A percentile compares a stretch with the other conserved stretches of the same genome.
Evolutionary conservation across 2,888 invertebrate genomes (phyloP).

Genomic region (Unio pictorum): DNA sequence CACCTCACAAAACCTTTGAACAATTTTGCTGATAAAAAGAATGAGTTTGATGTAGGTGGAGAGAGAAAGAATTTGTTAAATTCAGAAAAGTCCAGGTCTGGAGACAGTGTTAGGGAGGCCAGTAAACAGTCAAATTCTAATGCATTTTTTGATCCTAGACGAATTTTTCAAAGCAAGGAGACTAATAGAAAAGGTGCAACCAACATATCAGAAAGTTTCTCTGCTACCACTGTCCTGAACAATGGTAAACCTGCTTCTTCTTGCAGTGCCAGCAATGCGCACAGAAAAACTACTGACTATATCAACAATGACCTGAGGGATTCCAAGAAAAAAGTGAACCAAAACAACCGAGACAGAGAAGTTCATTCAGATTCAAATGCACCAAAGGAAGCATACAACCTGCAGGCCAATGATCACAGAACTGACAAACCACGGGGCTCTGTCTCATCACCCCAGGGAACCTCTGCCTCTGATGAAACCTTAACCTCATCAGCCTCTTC

Average conservation of each 20-base stretch:
- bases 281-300: slow-evolving; percentile 60
- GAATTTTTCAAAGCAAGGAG: slow-evolving; percentile 57
- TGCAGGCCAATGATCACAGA: slow-evolving; percentile 1
- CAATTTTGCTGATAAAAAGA: slow-evolving; percentile 12
- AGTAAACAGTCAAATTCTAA: slow-evolving; percentile 13
- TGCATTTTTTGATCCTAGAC: slow-evolving; percentile 60
- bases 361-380: background rate
- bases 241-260: slow-evolving; percentile 60
- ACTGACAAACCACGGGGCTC: background rate
- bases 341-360: slow-evolving; percentile 24
- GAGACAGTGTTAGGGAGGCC: background rate
- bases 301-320: slow-evolving; percentile 67
- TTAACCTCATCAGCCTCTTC: slow-evolving; percentile 12
- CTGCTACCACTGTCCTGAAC: slow-evolving; percentile 51
- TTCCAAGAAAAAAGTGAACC: slow-evolving; percentile 48
- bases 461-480: slow-evolving; percentile 12
- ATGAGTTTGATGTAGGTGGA: background rate
- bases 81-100: too few species aligned
- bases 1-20: slow-evolving; percentile 33
- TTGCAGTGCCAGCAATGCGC: slow-evolving; percentile 41
- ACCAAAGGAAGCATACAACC: slow-evolving; percentile 9
- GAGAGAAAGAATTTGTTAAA: too few species aligned
- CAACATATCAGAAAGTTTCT: slow-evolving; percentile 9
- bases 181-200: slow-evolving; percentile 35
- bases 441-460: slow-evolving; percentile 1